A percentile compares a stretch with the other conserved stretches of the same genome.
phyloP scores from a whole-genome alignment of 1,140 invertebrate genomes.

The Saxidomus purpurata region DNA sequence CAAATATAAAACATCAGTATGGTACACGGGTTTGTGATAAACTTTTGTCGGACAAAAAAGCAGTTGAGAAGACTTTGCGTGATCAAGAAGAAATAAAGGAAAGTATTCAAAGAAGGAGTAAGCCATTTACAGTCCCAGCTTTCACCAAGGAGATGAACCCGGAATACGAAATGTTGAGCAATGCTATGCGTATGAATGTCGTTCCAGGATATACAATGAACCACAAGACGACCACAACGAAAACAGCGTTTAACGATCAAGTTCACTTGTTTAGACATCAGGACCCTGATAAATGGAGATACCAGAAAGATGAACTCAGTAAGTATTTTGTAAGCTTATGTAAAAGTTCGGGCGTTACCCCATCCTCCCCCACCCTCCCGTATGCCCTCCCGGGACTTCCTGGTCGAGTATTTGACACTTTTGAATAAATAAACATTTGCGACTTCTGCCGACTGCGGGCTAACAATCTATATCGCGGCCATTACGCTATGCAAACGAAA shows the following conservation, averaged over 20 bases:
- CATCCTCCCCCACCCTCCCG: too few relatives aligned
- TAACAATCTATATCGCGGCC: too few relatives aligned
- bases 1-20: slow-evolving; percentile 76
- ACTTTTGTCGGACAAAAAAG: slow-evolving; percentile 72
- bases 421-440: too few relatives aligned
- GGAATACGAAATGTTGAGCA: slow-evolving; percentile 75
- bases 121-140: slow-evolving; percentile 39
- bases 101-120: slow-evolving; percentile 31
- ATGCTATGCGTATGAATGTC: slow-evolving; percentile 70
- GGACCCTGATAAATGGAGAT: slow-evolving; percentile 75
- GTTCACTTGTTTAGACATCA: slow-evolving; percentile 70
- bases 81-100: slow-evolving; percentile 52
- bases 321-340: slow-evolving; percentile 56
- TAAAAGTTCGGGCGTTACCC: too few relatives aligned
- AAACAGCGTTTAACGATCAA: slow-evolving; percentile 71
- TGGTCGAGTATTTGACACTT: too few relatives aligned
- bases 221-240: slow-evolving; percentile 68
- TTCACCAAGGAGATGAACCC: slow-evolving; percentile 61
- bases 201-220: slow-evolving; percentile 72
- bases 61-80: slow-evolving; percentile 67
- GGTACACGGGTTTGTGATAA: slow-evolving; percentile 73
- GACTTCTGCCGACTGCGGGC: too few relatives aligned
- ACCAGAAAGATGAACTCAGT: slow-evolving; percentile 77
- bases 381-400: too few relatives aligned
- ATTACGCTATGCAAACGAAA: too few relatives aligned